These are phyloP conservation scores for Rhombomys opimus DNA, from an alignment of 2,113 vertebrate species.

Conservation along the genomic window DNA sequence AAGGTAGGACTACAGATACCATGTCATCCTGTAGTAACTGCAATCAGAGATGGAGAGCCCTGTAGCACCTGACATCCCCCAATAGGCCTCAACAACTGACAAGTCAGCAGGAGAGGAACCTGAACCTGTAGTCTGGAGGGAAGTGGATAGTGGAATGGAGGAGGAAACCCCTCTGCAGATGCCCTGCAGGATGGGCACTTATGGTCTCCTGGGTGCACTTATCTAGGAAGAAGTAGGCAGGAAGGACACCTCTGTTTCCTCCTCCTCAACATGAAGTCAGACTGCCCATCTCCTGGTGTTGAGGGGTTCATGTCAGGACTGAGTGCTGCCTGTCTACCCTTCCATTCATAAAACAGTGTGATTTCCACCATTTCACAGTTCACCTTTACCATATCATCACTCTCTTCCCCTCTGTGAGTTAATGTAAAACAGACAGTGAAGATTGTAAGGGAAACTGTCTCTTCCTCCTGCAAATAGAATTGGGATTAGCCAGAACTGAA, in stretches of 20 bases:
- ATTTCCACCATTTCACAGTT: too few species aligned
- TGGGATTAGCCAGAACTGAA: background rate
- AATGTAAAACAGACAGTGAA: too few species aligned
- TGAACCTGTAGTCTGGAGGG: background rate
- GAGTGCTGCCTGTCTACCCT: background rate
- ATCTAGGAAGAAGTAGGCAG: too few species aligned
- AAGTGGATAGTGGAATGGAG: background rate
- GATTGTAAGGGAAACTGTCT: background rate
- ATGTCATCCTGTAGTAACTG: too few species aligned
- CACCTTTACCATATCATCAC: background rate
- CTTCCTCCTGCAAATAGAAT: background rate
- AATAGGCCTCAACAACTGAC: too few species aligned
- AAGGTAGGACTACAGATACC: too few species aligned
- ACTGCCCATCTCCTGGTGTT: too few species aligned
- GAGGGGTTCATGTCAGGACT: background rate
- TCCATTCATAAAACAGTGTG: too few species aligned
- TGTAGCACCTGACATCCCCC: too few species aligned
- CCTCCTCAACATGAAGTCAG: background rate
- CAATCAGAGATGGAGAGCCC: too few species aligned
- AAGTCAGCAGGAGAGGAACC: background rate
- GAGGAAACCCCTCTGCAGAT: background rate
- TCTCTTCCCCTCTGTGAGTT: background rate
- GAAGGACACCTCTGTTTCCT: too few species aligned
- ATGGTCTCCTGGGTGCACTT: background rate
- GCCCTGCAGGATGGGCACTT: background rate